These are phyloP conservation scores for Charina bottae DNA, from an alignment of 2,113 vertebrate species.

Conservation along the genomic window DNA sequence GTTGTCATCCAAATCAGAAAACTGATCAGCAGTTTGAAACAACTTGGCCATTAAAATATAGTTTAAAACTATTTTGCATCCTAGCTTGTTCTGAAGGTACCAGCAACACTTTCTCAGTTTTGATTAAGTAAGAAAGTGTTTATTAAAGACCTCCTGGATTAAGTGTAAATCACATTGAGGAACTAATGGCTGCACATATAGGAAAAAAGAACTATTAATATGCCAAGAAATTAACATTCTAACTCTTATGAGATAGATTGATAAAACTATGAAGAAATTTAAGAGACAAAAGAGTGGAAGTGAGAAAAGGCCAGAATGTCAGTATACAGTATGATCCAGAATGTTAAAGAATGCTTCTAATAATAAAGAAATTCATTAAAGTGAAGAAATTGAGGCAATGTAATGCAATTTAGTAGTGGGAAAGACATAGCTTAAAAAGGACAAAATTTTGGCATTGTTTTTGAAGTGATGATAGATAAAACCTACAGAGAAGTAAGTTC, in stretches of 20 bases:
- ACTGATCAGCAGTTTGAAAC: background rate
- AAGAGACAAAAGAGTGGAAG: background rate
- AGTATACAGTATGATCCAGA: background rate
- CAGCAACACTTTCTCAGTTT: background rate
- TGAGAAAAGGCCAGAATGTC: background rate
- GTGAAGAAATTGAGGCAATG: background rate
- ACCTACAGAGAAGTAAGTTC: background rate
- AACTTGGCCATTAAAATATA: background rate
- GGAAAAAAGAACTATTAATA: background rate
- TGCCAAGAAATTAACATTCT: background rate
- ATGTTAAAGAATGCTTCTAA: background rate
- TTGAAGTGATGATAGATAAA: slow-evolving; percentile 12
- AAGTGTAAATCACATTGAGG: background rate
- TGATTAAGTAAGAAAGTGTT: background rate
- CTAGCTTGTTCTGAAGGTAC: background rate
- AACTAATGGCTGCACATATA: background rate
- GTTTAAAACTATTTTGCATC: background rate
- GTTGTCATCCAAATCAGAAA: background rate
- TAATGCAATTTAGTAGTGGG: background rate
- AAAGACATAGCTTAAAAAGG: background rate
- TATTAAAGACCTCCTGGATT: background rate
- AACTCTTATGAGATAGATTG: background rate
- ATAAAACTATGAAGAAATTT: accelerated
- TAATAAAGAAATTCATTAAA: background rate
- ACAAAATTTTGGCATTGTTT: background rate